Evolutionary conservation across 2,888 invertebrate genomes (phyloP).

Genomic region (Stenodema calcarata): DNA sequence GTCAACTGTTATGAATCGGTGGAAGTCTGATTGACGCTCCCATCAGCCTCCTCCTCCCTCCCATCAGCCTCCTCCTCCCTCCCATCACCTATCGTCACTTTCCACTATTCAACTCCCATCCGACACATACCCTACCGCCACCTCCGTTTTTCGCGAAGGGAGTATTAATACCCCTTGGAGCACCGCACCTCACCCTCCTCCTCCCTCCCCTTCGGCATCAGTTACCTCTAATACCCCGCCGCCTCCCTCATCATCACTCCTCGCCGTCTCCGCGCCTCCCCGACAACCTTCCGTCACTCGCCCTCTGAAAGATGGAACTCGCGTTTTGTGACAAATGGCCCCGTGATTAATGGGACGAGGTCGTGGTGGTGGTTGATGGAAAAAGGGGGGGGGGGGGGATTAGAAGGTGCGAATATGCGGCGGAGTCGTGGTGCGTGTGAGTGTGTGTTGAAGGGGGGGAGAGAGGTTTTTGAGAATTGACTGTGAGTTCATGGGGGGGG

Average conservation of each 20-base stretch:
- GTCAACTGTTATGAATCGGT: constrained; percentile 22
- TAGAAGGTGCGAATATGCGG: background rate
- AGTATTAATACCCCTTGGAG: background rate
- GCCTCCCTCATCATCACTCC: background rate
- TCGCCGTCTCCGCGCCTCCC: no score
- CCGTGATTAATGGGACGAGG: constrained; percentile 37
- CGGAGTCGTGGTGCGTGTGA: background rate
- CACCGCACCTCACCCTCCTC: background rate
- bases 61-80: no score
- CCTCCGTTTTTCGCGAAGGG: background rate
- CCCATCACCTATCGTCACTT: background rate
- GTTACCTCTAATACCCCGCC: background rate
- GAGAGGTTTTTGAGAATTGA: background rate
- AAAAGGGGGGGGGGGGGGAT: background rate
- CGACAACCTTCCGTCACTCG: background rate
- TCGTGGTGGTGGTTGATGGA: background rate
- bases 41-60: background rate
- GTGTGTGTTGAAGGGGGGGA: background rate
- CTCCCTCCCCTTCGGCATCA: background rate
- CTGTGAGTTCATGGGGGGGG: background rate
- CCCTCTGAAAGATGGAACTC: constrained; percentile 28
- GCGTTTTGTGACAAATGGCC: constrained; percentile 40
- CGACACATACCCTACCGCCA: background rate
- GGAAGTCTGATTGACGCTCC: constrained; percentile 10
- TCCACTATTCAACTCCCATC: background rate